Evolutionary conservation across 2,797 vertebrate genomes (phyloP).

Genomic region (Poecilia gillii): DNA sequence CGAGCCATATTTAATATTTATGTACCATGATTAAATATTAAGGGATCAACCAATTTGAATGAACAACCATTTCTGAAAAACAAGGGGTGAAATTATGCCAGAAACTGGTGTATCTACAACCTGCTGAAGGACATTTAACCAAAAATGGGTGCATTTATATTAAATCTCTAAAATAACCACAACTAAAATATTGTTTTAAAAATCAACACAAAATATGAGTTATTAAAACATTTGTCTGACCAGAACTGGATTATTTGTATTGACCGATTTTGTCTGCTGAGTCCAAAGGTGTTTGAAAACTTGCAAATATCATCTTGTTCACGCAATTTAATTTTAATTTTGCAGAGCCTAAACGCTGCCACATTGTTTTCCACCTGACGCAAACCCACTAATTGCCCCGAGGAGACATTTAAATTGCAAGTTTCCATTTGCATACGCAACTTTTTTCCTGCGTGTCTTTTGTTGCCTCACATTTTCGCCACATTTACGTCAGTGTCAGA

Average conservation of each 20-base stretch:
- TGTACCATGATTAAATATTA: not conserved
- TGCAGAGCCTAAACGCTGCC: slow-evolving; percentile 45
- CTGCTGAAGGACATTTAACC: not conserved
- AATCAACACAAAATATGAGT: not conserved
- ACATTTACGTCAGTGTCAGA: slow-evolving; percentile 38
- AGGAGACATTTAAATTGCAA: slow-evolving; percentile 42
- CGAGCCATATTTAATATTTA: not conserved
- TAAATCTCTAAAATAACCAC: no score
- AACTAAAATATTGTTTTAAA: no score
- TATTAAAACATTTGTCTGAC: not conserved
- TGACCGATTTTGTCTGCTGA: not conserved
- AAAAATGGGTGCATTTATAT: not conserved
- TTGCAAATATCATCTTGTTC: slow-evolving; percentile 26
- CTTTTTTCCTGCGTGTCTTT: slow-evolving; percentile 22
- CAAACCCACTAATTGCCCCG: slow-evolving; percentile 30
- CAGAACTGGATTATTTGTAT: not conserved
- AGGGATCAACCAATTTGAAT: not conserved
- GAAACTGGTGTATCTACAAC: not conserved
- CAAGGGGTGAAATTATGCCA: not conserved
- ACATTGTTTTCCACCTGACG: slow-evolving; percentile 36
- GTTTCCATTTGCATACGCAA: slow-evolving; percentile 30
- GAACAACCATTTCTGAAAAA: not conserved
- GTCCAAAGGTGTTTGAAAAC: not conserved
- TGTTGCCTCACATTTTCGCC: slow-evolving; percentile 26
- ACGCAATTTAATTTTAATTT: no score